Conservation (phyloP, 2,113 vertebrate genomes). For the Taxidea taxus region DNA sequence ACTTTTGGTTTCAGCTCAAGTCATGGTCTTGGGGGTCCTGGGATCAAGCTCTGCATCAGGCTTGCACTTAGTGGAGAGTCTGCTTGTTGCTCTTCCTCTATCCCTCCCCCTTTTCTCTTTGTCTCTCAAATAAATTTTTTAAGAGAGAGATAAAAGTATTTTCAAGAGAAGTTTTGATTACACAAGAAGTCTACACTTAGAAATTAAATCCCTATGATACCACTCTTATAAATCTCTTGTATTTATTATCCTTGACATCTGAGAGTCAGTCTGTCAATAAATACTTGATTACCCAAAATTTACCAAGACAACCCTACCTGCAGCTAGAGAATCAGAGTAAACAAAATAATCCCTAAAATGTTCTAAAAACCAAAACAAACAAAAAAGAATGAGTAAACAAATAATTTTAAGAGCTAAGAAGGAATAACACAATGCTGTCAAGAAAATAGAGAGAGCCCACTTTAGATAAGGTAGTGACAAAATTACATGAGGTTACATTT, state of each 20-base stretch:
- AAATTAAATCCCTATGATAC: neutral
- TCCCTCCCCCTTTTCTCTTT: neutral
- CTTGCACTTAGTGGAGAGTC: too few relatives aligned
- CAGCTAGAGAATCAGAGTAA: neutral
- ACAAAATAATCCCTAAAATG: neutral
- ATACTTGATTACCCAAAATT: neutral
- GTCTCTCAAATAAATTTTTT: neutral
- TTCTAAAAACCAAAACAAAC: neutral
- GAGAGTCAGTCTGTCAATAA: neutral
- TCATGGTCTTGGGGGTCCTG: neutral
- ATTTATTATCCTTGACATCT: neutral
- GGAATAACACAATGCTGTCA: neutral
- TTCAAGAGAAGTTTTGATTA: neutral
- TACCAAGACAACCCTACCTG: neutral
- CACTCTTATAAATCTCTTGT: neutral
- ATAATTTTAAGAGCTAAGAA: neutral
- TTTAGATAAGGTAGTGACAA: neutral
- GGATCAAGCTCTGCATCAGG: too few relatives aligned
- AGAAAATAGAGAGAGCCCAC: neutral
- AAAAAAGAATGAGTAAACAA: neutral
- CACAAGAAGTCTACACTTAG: neutral
- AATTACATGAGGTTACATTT: neutral
- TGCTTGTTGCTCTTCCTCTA: too few relatives aligned
- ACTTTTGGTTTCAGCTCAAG: neutral
- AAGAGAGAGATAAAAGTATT: neutral